phyloP scores from a whole-genome alignment of 2,113 vertebrate species.

The Verasper variegatus region DNA sequence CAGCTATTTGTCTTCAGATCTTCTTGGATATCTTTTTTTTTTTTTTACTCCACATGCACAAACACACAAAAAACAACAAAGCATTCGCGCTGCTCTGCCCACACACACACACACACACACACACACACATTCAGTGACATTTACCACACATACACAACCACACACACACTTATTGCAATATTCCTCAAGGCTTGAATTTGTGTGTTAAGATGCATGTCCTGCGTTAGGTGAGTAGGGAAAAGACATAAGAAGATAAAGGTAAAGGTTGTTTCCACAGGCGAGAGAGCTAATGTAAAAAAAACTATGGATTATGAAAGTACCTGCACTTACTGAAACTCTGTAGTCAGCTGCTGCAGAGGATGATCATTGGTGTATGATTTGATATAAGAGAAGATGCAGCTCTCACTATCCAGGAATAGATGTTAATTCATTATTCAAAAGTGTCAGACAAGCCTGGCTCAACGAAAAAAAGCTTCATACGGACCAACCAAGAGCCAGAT shows the following conservation, averaged over 20 bases:
- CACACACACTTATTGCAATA: conserved; percentile 5
- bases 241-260: neutral
- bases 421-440: conserved; percentile 45
- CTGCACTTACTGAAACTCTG: neutral
- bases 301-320: neutral
- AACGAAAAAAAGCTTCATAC: conserved; percentile 11
- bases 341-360: neutral
- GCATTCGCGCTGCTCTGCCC: neutral
- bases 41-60: conserved; percentile 18
- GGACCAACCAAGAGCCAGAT: neutral
- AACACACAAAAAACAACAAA: neutral
- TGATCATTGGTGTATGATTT: neutral
- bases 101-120: conserved; percentile 3
- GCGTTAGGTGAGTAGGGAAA: conserved; percentile 7
- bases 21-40: conserved; percentile 33
- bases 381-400: conserved; percentile 6
- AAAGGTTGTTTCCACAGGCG: conserved; percentile 5
- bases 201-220: conserved; percentile 21
- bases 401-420: conserved; percentile 24
- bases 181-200: conserved; percentile 23
- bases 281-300: neutral
- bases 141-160: neutral
- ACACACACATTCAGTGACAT: neutral
- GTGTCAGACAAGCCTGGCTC: conserved; percentile 17
- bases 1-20: conserved; percentile 62